These are phyloP conservation scores for Sebastes iracundus DNA, from an alignment of 2,797 vertebrate genomes.

Conservation along the genomic window DNA sequence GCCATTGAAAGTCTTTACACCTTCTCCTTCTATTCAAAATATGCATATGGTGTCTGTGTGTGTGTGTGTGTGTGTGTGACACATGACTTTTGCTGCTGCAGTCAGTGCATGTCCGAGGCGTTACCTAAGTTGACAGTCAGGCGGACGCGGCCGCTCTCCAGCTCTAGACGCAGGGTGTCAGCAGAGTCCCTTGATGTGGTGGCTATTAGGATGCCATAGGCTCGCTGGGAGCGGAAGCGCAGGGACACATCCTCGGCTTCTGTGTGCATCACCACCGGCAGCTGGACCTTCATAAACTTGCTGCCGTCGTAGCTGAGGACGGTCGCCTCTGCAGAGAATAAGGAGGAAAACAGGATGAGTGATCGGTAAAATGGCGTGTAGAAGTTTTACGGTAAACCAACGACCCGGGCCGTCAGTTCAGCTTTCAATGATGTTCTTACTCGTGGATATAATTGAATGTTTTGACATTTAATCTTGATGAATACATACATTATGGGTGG, in stretches of 20 bases:
- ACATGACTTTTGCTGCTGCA: conserved; percentile 36
- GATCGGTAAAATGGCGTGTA: conserved; percentile 10
- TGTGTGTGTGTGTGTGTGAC: not conserved
- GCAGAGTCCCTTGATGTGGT: conserved; percentile 95
- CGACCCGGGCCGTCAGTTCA: conserved; percentile 9
- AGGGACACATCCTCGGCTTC: conserved; percentile 97
- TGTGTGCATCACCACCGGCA: conserved; percentile 97
- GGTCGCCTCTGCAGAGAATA: conserved; percentile 88
- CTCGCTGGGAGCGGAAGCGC: conserved; percentile 95
- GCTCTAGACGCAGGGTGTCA: conserved; percentile 93
- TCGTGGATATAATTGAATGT: conserved; percentile 24
- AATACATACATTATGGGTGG: conserved; percentile 3
- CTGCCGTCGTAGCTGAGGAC: conserved; percentile 97
- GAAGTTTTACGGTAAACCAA: conserved; percentile 15
- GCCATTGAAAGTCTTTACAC: conserved; percentile 96
- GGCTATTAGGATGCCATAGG: conserved; percentile 95
- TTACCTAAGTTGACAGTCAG: conserved; percentile 99
- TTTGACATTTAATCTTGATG: conserved; percentile 18
- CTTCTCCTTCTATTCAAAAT: conserved; percentile 80
- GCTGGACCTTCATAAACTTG: conserved; percentile 99
- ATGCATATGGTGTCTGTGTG: not conserved
- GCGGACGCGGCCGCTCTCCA: conserved; percentile 95
- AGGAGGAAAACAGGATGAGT: conserved; percentile 12
- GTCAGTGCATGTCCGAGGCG: conserved; percentile 35
- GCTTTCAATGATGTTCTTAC: conserved; percentile 20